A percentile compares a stretch with the other conserved stretches of the same genome.
Evolutionary conservation across 2,888 invertebrate genomes (phyloP).

Genomic region (Galerucella calmariensis): DNA sequence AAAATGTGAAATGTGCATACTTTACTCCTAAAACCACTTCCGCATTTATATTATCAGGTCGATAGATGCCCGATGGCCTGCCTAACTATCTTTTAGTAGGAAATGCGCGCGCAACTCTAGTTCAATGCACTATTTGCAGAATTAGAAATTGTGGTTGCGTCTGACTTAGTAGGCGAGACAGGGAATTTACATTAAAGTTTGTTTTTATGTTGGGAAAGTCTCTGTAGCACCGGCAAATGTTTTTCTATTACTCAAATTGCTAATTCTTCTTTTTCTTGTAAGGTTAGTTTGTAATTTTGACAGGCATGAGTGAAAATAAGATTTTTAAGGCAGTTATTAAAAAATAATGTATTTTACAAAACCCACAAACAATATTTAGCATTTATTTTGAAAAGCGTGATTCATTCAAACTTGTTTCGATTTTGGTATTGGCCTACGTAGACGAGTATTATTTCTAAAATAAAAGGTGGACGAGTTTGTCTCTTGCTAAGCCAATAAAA

Average conservation of each 20-base stretch:
- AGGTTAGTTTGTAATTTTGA: not conserved
- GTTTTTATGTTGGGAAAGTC: slow-evolving; percentile 27
- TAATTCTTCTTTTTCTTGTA: not conserved
- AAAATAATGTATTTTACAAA: not conserved
- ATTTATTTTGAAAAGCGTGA: slow-evolving; percentile 12
- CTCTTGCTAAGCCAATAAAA: slow-evolving; percentile 22
- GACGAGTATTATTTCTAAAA: slow-evolving; percentile 21
- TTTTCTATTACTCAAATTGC: not conserved
- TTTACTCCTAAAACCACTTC: slow-evolving; percentile 17
- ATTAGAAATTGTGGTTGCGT: slow-evolving; percentile 45
- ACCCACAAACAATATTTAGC: not conserved
- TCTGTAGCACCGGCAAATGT: not conserved
- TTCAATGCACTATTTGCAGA: slow-evolving; percentile 48
- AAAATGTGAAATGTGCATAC: slow-evolving; percentile 16
- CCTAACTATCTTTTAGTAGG: slow-evolving; percentile 18
- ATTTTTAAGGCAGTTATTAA: not conserved
- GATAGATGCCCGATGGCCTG: slow-evolving; percentile 17
- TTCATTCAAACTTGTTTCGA: slow-evolving; percentile 23
- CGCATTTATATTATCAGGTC: slow-evolving; percentile 17
- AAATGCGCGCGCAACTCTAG: slow-evolving; percentile 43
- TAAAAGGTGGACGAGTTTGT: slow-evolving; percentile 22
- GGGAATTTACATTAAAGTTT: slow-evolving; percentile 16
- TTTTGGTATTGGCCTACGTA: slow-evolving; percentile 21
- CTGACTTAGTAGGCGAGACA: slow-evolving; percentile 30
- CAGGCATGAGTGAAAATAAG: not conserved